phyloP scores from a whole-genome alignment of 2,113 vertebrate genomes.

The Poeciliopsis prolifica region DNA sequence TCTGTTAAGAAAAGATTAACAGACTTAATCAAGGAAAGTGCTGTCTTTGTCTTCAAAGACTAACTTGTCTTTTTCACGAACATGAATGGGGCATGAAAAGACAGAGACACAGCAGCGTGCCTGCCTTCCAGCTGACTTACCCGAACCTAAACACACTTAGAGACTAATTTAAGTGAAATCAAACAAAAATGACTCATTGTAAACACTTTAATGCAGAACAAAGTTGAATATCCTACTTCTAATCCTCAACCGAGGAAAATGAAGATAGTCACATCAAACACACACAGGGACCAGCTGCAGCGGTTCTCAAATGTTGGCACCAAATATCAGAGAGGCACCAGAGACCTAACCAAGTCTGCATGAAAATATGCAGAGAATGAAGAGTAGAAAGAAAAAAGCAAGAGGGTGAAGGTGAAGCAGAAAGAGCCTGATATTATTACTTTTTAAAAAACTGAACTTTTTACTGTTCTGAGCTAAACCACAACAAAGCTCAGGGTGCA shows the following conservation, averaged over 20 bases:
- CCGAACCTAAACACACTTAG: conserved; percentile 6
- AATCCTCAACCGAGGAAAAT: background rate
- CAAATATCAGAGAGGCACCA: conserved; percentile 25
- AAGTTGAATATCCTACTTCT: background rate
- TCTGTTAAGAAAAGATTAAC: conserved; percentile 29
- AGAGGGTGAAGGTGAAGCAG: conserved; percentile 14
- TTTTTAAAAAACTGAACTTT: conserved; percentile 4
- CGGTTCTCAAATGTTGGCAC: conserved; percentile 41
- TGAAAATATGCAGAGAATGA: conserved; percentile 27
- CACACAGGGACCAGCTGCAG: conserved; percentile 28
- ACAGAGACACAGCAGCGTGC: conserved; percentile 9
- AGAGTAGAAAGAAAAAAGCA: conserved; percentile 7
- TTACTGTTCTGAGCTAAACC: conserved; percentile 30
- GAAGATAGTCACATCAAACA: conserved; percentile 33
- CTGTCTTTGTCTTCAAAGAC: conserved; percentile 10
- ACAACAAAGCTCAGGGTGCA: conserved; percentile 50
- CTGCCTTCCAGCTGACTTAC: background rate
- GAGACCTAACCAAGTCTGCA: conserved; percentile 19
- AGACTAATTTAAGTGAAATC: background rate
- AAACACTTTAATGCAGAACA: background rate
- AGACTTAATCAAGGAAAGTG: conserved; percentile 23
- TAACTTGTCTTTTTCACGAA: conserved; percentile 18
- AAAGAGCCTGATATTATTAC: conserved; percentile 19
- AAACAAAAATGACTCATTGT: background rate
- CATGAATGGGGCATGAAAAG: conserved; percentile 33